phyloP scores from a whole-genome alignment of 2,888 invertebrate species.

The Chrysotoxum bicinctum region DNA sequence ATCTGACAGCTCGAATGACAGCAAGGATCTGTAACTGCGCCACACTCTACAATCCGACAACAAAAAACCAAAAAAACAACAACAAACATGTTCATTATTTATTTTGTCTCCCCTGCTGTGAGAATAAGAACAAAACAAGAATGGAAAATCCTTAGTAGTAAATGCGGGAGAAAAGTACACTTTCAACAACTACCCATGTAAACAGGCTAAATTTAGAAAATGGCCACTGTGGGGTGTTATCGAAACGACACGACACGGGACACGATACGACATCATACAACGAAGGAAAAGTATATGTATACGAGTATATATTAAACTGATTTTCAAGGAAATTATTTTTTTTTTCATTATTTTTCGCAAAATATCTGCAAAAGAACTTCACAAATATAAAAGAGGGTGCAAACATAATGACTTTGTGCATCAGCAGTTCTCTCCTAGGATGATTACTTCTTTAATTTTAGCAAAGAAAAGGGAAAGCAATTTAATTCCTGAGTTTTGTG shows the following conservation, averaged over 20 bases:
- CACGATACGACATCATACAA: background rate
- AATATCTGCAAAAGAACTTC: background rate
- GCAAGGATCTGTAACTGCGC: constrained; percentile 18
- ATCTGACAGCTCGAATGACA: constrained; percentile 32
- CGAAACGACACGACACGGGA: background rate
- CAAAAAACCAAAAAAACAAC: background rate
- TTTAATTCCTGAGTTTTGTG: background rate
- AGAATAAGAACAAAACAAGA: background rate
- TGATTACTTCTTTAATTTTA: background rate
- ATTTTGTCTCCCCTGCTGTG: constrained; percentile 33
- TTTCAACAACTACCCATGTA: constrained; percentile 9
- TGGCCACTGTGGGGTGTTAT: constrained; percentile 35
- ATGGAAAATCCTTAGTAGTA: background rate
- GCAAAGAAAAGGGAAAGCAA: constrained; percentile 5
- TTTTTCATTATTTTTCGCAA: background rate
- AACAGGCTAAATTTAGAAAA: constrained; percentile 35
- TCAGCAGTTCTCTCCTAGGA: background rate
- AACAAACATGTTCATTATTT: background rate
- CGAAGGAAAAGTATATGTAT: too few relatives aligned
- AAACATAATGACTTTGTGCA: constrained; percentile 14
- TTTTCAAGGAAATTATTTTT: constrained; percentile 2
- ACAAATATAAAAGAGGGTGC: constrained; percentile 1
- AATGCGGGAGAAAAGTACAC: constrained; percentile 12
- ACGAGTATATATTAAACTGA: background rate
- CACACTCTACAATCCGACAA: background rate